phyloP scores from a whole-genome alignment of 2,888 invertebrate species.

The Himalopsyche japonica region DNA sequence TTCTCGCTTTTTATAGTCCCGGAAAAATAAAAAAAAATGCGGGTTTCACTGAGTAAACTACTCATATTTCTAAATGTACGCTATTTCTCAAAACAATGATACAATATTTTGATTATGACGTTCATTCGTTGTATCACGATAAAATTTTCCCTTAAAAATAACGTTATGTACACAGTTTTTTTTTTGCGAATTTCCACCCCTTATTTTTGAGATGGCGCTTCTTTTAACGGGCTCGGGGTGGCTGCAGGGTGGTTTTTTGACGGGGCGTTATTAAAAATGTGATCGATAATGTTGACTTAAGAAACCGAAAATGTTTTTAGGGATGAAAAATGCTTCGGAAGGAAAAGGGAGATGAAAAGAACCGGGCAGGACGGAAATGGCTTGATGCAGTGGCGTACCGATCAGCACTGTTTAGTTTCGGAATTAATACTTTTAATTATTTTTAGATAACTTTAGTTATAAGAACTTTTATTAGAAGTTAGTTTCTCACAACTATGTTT shows the following conservation, averaged over 20 bases:
- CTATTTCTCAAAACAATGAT: too few species aligned
- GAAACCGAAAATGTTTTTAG: conserved; percentile 25
- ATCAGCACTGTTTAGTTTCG: neutral
- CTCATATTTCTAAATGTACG: too few species aligned
- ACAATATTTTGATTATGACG: too few species aligned
- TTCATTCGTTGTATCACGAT: too few species aligned
- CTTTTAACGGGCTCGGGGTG: conserved; percentile 5
- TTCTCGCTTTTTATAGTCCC: too few species aligned
- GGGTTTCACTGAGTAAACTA: too few species aligned
- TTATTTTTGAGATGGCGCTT: neutral
- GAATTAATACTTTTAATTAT: too few species aligned
- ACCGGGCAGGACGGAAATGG: neutral
- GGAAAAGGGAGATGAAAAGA: conserved; percentile 2
- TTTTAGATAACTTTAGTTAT: too few species aligned
- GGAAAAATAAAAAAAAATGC: too few species aligned
- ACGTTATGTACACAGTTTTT: neutral
- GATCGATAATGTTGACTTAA: conserved; percentile 38
- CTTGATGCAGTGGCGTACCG: neutral
- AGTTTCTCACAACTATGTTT: too few species aligned
- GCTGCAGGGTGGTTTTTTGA: conserved; percentile 8
- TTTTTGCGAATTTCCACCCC: neutral
- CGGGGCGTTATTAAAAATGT: conserved; percentile 38
- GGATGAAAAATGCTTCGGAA: conserved; percentile 30
- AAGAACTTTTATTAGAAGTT: too few species aligned
- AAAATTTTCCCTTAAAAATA: neutral